Percentiles rank a stretch among this genome's conserved stretches.
Evolutionary conservation across 2,113 vertebrate species (phyloP).

Genomic region (Marcusenius ussheri): DNA sequence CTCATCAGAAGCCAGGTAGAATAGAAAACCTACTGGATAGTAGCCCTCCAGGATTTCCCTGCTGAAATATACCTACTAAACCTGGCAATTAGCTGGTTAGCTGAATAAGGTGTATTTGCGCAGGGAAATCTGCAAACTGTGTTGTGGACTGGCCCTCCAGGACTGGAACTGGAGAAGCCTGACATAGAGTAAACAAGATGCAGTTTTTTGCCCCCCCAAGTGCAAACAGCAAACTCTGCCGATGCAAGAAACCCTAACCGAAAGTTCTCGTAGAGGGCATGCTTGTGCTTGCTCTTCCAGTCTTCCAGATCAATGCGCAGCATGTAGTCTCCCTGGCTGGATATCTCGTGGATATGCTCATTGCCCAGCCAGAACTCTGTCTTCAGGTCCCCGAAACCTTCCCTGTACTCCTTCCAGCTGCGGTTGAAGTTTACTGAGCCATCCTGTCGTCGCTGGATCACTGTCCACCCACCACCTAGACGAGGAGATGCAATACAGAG

Average conservation of each 20-base stretch:
- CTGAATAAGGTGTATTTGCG: background rate
- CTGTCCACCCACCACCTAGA: conserved; percentile 76
- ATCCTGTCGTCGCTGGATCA: conserved; percentile 72
- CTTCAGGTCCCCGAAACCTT: conserved; percentile 71
- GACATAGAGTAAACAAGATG: background rate
- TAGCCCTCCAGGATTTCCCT: background rate
- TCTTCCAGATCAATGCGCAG: conserved; percentile 78
- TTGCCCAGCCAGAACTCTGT: conserved; percentile 82
- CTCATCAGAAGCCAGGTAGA: too few relatives aligned
- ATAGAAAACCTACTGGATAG: too few relatives aligned
- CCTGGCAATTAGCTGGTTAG: background rate
- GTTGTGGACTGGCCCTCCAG: background rate
- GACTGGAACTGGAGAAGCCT: background rate
- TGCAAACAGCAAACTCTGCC: background rate
- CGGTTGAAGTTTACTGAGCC: conserved; percentile 75
- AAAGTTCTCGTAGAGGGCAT: conserved; percentile 74
- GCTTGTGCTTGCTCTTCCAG: conserved; percentile 74
- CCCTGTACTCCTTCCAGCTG: conserved; percentile 74
- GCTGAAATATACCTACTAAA: background rate
- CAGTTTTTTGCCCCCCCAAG: background rate
- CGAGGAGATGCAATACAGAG: background rate
- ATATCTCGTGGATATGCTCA: conserved; percentile 72
- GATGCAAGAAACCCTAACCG: conserved; percentile 48
- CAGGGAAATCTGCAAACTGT: background rate
- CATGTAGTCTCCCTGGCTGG: conserved; percentile 68